A percentile compares a stretch with the other conserved stretches of the same genome.
These are phyloP conservation scores for Mystacides longicornis DNA, from an alignment of 2,888 invertebrate genomes.

Conservation along the genomic window DNA sequence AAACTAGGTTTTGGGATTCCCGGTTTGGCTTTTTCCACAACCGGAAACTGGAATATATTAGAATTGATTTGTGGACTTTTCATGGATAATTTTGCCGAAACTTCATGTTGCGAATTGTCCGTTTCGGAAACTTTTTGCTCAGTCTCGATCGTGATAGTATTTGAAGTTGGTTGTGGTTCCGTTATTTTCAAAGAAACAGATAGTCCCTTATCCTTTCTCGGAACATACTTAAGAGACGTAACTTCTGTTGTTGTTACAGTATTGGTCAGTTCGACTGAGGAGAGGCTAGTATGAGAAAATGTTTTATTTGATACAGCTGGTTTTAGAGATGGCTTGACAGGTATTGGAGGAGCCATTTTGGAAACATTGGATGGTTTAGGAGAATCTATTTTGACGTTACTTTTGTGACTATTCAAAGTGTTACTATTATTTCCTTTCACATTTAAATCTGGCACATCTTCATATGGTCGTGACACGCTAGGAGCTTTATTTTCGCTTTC, in stretches of 20 bases:
- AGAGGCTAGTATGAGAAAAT: not conserved
- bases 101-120: conserved; percentile 1
- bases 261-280: not conserved
- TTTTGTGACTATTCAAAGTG: not conserved
- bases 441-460: not conserved
- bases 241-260: not conserved
- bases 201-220: conserved; percentile 5
- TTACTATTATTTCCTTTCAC: not conserved
- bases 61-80: conserved; percentile 6
- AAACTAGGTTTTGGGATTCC: conserved; percentile 20
- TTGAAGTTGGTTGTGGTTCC: not conserved
- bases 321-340: conserved; percentile 48
- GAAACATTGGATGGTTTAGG: conserved; percentile 30
- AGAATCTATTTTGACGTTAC: not conserved
- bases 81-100: conserved; percentile 13
- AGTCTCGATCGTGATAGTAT: not conserved
- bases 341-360: conserved; percentile 59
- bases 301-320: not conserved
- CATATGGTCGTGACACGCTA: too few species aligned
- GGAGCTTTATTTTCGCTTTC: not conserved
- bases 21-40: conserved; percentile 12
- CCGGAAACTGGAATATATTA: conserved; percentile 14
- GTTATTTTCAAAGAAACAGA: conserved; percentile 10
- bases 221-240: not conserved
- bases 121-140: not conserved